A percentile compares a stretch with the other conserved stretches of the same genome.
Evolutionary conservation across 2,797 vertebrate species (phyloP).

Genomic region (Tangara arthus): DNA sequence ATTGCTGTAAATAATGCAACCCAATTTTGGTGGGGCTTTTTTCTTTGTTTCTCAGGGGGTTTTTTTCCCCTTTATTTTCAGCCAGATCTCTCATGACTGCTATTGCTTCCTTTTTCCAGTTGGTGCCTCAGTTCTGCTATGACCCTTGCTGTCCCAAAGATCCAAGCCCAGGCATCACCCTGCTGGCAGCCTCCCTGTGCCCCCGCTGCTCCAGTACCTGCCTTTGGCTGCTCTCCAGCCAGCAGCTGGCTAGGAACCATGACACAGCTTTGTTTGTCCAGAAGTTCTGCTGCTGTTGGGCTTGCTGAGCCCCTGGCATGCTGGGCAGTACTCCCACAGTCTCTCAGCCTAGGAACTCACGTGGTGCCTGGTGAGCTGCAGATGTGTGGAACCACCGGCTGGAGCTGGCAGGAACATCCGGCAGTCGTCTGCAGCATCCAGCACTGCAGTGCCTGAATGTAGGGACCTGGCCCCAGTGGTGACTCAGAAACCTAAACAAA

Average conservation of each 20-base stretch:
- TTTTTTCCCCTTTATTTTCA: background rate
- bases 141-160: background rate
- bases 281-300: background rate
- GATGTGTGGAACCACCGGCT: background rate
- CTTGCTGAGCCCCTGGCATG: background rate
- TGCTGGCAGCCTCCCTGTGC: fast-evolving
- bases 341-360: background rate
- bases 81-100: background rate
- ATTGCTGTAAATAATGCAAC: background rate
- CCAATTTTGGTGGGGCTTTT: fast-evolving
- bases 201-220: background rate
- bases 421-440: background rate
- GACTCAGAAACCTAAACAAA: conserved; percentile 23
- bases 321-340: background rate
- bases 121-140: background rate
- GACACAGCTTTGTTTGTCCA: background rate
- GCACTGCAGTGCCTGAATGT: background rate
- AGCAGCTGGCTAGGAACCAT: background rate
- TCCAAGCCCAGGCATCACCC: background rate
- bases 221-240: background rate
- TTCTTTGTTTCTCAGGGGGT: background rate
- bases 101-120: background rate
- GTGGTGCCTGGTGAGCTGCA: background rate
- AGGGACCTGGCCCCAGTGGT: background rate
- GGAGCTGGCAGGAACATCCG: background rate